Conservation (phyloP, 2,113 vertebrate genomes). For the Phaethornis superciliosus region DNA sequence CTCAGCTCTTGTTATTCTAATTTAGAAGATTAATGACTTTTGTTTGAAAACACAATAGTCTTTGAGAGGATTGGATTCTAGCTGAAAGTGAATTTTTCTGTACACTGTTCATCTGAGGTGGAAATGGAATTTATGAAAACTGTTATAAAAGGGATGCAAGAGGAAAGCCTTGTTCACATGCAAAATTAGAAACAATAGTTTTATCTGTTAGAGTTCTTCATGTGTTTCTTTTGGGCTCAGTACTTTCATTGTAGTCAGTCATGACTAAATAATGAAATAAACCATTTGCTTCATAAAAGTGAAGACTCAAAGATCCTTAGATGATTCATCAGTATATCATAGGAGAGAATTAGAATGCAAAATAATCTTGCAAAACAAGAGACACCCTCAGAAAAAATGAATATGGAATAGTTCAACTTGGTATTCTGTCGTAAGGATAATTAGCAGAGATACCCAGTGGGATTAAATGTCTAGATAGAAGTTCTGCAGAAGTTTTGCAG, state of each 20-base stretch:
- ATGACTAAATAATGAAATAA: background rate
- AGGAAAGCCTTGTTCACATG: background rate
- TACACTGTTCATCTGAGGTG: background rate
- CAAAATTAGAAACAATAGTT: background rate
- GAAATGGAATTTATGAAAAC: background rate
- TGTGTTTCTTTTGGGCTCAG: background rate
- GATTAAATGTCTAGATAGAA: background rate
- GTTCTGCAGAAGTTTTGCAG: background rate
- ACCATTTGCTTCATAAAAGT: background rate
- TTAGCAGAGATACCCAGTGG: background rate
- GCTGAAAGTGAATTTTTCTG: background rate
- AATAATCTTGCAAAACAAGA: background rate
- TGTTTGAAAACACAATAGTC: background rate
- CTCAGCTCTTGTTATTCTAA: background rate
- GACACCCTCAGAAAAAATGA: background rate
- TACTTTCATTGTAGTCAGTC: background rate
- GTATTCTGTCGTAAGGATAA: background rate
- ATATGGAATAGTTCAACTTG: background rate
- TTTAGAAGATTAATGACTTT: background rate
- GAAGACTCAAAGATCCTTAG: background rate
- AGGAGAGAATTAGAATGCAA: background rate
- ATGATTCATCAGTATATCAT: background rate
- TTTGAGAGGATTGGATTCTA: background rate
- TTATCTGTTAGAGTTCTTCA: background rate
- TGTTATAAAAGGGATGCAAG: background rate